A percentile compares a stretch with the other conserved stretches of the same genome.
Evolutionary conservation across 2,113 vertebrate species (phyloP).

Genomic region (Sapayoa aenigma): DNA sequence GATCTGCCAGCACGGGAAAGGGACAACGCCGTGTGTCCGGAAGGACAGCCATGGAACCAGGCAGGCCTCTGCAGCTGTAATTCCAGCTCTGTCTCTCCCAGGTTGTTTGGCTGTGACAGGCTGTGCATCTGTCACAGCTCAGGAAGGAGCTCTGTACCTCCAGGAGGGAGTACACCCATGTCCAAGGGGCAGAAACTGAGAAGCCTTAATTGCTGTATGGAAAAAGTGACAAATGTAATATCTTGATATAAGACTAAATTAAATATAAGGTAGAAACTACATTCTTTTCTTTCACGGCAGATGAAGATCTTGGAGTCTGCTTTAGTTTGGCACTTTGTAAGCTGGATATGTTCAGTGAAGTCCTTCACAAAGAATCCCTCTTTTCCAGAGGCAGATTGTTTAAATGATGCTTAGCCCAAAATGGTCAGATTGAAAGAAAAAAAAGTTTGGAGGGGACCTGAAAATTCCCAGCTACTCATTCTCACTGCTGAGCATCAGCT

Average conservation of each 20-base stretch:
- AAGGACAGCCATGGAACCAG: not conserved
- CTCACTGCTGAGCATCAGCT: not conserved
- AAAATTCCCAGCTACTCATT: not conserved
- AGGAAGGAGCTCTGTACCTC: too few species aligned
- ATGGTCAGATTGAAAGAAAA: not conserved
- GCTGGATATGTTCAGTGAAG: not conserved
- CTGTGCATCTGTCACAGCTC: too few species aligned
- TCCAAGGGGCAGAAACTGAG: not conserved
- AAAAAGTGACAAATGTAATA: not conserved
- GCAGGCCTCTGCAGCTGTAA: not conserved
- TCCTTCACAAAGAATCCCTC: not conserved
- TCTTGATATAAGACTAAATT: not conserved
- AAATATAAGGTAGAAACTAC: not conserved
- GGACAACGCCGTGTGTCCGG: not conserved
- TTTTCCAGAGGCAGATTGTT: not conserved
- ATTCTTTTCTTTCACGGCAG: not conserved
- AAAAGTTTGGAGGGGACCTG: not conserved
- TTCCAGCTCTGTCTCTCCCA: not conserved
- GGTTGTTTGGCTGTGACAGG: not conserved
- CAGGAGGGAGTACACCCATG: not conserved
- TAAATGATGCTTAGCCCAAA: not conserved
- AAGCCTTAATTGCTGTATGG: not conserved
- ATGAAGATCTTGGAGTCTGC: not conserved
- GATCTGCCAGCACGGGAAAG: not conserved
- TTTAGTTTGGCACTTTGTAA: not conserved